Conservation (phyloP, 2,797 vertebrate species). For the Sarcoramphus papa region DNA sequence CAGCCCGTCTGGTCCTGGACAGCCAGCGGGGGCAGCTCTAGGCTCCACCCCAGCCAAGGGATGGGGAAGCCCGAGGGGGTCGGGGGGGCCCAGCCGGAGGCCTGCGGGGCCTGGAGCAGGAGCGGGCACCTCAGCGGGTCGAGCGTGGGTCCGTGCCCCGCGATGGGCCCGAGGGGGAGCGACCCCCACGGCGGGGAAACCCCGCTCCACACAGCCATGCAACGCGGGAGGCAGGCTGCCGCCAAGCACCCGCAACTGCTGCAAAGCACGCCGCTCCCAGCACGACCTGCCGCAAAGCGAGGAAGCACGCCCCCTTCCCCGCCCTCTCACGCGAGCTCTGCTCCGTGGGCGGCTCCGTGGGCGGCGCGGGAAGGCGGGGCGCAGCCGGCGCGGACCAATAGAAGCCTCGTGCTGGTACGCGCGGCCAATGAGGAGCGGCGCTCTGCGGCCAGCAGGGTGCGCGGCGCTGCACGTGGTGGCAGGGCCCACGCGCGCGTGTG, state of each 20-base stretch:
- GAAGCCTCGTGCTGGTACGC: accelerated
- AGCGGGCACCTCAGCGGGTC: too few species aligned
- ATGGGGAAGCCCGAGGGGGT: accelerated
- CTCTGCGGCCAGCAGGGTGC: accelerated
- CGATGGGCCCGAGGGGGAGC: accelerated
- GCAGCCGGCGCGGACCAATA: accelerated
- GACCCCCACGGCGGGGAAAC: accelerated
- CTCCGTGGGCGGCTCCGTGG: neutral
- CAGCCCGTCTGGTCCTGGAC: accelerated
- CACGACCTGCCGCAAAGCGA: neutral
- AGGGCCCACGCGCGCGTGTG: neutral
- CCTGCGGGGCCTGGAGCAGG: too few species aligned
- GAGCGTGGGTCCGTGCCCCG: neutral
- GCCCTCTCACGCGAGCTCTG: too few species aligned
- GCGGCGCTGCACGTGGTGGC: neutral
- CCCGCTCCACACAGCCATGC: accelerated
- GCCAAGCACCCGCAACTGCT: accelerated
- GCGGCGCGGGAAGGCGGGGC: neutral
- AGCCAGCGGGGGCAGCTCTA: accelerated
- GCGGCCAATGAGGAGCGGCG: neutral
- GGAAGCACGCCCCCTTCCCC: accelerated
- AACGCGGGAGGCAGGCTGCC: accelerated
- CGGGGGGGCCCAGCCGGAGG: too few species aligned
- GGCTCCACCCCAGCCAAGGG: neutral
- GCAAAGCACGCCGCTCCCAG: accelerated